Evolutionary conservation across 2,113 vertebrate genomes (phyloP), one percentile per base, ranked within the genome.

Genomic region (Engraulis encrasicolus): DNA sequence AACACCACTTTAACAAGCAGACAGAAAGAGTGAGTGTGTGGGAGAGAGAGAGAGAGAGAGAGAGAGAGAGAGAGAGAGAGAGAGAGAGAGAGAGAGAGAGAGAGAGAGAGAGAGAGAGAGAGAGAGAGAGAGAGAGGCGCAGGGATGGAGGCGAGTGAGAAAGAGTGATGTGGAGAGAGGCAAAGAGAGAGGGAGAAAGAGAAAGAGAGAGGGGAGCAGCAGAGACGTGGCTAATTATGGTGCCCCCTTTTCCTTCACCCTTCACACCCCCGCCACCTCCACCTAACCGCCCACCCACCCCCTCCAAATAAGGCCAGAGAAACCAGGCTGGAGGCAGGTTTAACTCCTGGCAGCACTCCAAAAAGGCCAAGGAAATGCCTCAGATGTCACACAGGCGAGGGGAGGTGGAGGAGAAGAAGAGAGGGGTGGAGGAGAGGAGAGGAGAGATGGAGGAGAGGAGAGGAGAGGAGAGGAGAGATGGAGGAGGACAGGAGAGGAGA

Each of bases 171-270:
- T n/a, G 14, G 52, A n/a, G 54, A 5, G 52, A 0, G 52, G 0
- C 19, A 71, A 31, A 71, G 23, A 34, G 27, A 71, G 61, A 17
- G 61, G 34, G 61, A 34, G 61, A 34, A 31, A 34, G 61, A 34
- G 31, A 0, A 11, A 66, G 58, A 71, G 2, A 83, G 49, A 61
- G 77, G 27, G 78, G 50, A 2, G 0, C 45, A 77, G 71, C 38
- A 86, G 82, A 83, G 85, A 74, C 85, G 85, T 20, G 14, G 89
- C 90, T 94, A 93, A 94, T 94, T 93, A 93, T 81, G 88, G 84
- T 77, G 78, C 83, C 86, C 86, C 81, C 74, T 79, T 61, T 80
- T 85, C 80, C 78, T 66, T 52, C 9, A 82, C 84, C 78, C 71
- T 40, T 74, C 82, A 82, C 82, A 37, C 83, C 66, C 82, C 61